Base-by-base conservation (phyloP, 2,113 vertebrate species). In the Forbesichthys agassizii region DNA sequence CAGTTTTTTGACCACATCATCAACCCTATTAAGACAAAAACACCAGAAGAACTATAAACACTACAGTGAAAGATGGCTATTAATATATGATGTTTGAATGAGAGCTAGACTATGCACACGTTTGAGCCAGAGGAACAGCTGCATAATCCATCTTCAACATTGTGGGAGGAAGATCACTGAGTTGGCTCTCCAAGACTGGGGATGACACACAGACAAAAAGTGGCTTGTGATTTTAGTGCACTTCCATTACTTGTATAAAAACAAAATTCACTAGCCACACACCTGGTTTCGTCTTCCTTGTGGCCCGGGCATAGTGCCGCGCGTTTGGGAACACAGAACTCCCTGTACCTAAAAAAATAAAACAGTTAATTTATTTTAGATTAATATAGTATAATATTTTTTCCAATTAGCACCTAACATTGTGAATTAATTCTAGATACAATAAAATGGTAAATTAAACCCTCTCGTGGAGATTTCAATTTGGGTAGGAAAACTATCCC, bases 1-100 rank as follows among this genome's bases (percentile, higher is more conserved):
- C n/a, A 99, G 71, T 65, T 91, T 93, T 88, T 81, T 96, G 69
- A 98, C 95, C 1, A 97, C 47, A 71, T 96, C 95, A 10, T 97
- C 94, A 42, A 94, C 89, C 4, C 98, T 99, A 81, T 71, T 83
- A 66, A 79, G 14, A 83, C 10, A 81, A 79, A 67, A 85, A 75
- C 5, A 63, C 42, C 61, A 68, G 46, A 58, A 27, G 27, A 2
- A 27, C 27, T 27, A 27, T 61, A 10, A 69, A 9, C 27, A 11
- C 12, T 12, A 5, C 33, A 33, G 20, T 20, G 4, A 7, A 57
- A 18, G 55, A 16, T 57, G 33, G 7, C 16, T 57, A 16, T 52
- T 11, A 5, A 12, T 12, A 53, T n/a, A 18, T 55, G 53, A 18
- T 4, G 3, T 13, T n/a, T 8, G 3, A 27, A 11, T 18, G 6